Base-by-base conservation (phyloP, 2,113 vertebrate genomes). In the Haplotaxodon microlepis region DNA sequence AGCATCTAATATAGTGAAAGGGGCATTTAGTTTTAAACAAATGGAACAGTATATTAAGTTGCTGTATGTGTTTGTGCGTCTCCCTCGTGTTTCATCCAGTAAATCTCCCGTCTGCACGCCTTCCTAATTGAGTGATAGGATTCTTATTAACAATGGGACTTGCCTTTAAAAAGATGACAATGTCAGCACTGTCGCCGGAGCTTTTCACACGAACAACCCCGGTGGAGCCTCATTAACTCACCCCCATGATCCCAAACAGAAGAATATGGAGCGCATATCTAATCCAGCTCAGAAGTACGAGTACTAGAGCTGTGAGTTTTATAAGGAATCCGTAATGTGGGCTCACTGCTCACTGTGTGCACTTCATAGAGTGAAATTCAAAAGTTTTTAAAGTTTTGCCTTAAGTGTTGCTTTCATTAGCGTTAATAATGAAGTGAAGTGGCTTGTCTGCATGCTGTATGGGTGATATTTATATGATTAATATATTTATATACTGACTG, bases 161-260 rank as follows among this genome's bases (percentile, higher is more conserved):
- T 82, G 85, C 47, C 27, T 92, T 88, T 88, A 90, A 90, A 92
- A 86, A 82, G 80, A 86, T 83, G 85, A 92, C 93, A 92, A 86
- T 93, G 89, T 90, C 92, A 91, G 69, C 71, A 38, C 82, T 85
- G 90, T 93, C 92, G 88, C 80, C 24, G 50, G 84, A 91, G 88
- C 87, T 84, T 92, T 91, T 87, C 88, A 90, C 87, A 87, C 79
- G 73, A 91, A 93, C 90, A 91, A 87, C 84, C 92, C 80, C 42
- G 51, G 82, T 61, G 82, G 90, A 93, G 92, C 88, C 93, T 94
- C 92, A 95, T 95, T 94, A 94, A 94, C 91, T 94, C 82, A 59
- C 24, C 88, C 82, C 84, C 87, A 85, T 90, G 87, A 91, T 94
- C 84, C 90, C 92, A 92, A 84, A 90, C 84, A 78, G 93, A 85